Percentiles rank a stretch among this genome's conserved stretches.
These are phyloP conservation scores for Oryzias melastigma DNA, from an alignment of 2,113 vertebrate genomes.

Conservation along the genomic window DNA sequence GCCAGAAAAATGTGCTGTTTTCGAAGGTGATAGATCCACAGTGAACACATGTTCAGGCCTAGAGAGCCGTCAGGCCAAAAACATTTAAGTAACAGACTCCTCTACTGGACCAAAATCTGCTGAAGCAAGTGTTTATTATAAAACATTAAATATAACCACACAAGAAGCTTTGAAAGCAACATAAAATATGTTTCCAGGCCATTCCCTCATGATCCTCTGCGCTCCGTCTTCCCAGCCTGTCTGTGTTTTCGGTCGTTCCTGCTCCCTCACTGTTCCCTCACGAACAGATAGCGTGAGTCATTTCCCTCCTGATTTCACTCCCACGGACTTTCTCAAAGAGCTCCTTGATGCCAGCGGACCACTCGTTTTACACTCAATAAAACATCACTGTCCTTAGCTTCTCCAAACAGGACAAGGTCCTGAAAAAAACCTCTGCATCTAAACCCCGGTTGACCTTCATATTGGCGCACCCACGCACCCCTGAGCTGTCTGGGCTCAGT, in stretches of 20 bases:
- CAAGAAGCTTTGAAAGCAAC: too few relatives aligned
- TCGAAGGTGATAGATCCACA: too few relatives aligned
- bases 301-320: slow-evolving; percentile 46
- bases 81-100: too few relatives aligned
- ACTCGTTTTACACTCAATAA: slow-evolving; percentile 53
- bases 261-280: slow-evolving; percentile 28
- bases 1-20: too few relatives aligned
- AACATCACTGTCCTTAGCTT: slow-evolving; percentile 53
- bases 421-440: slow-evolving; percentile 7
- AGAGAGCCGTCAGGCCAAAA: too few relatives aligned
- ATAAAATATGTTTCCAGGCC: background rate
- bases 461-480: slow-evolving; percentile 29
- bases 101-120: too few relatives aligned
- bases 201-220: background rate
- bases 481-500: slow-evolving; percentile 8
- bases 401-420: slow-evolving; percentile 29
- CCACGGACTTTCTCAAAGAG: slow-evolving; percentile 60
- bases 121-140: too few relatives aligned
- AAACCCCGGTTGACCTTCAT: slow-evolving; percentile 32
- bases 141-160: too few relatives aligned
- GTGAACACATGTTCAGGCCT: too few relatives aligned
- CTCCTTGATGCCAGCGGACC: slow-evolving; percentile 52
- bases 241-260: slow-evolving; percentile 28
- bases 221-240: slow-evolving; percentile 5
- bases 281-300: slow-evolving; percentile 49